Evolutionary conservation across 23 tunicate species (phyloP), one percentile per base, ranked within the genome.

Genomic region (Aplidium turbinatum): DNA sequence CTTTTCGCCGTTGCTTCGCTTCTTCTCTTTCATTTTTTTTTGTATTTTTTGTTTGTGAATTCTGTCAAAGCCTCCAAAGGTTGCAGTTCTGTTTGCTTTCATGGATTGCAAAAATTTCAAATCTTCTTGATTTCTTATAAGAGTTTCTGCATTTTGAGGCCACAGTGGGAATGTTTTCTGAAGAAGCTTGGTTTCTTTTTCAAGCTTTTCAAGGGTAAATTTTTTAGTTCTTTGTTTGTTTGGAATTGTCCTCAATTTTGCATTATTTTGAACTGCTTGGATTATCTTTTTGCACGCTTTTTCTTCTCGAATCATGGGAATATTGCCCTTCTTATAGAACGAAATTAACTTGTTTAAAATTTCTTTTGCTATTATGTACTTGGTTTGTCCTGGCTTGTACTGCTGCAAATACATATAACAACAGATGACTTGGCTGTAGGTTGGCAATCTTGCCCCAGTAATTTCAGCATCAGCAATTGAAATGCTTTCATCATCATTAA

Each of bases 131-230:
- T 60, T 26, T 26, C 9, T 60, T 60, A 31, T 60, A 25, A 25
- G 67, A 26, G 34, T 60, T 60, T 60, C 35, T n/a, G 67, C 5
- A 28, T 60, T 60, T 29, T 60, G 34, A 60, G 67, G 67, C 67
- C 35, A 60, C 36, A 31, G 67, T 60, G 67, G 35, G 31, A 26
- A 60, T 29, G 67, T 60, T 60, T 60, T 60, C 22, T 28, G 7
- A 60, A 26, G 67, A 29, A 60, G 67, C 34, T 60, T 60, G 5
- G 67, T 60, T 60, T 60, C 67, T 60, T 60, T 60, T 60, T 60
- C 67, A 4, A 60, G 67, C 67, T n/a, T 54, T 54, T 54, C 60
- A 54, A 54, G 4, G 60, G 60, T 25, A 54, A n/a, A 54, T n/a
- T 54, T 54, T 54, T 11, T 54, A 54, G 4, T 54, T 54, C 60